Evolutionary conservation across 2,888 invertebrate genomes (phyloP), one percentile per base, ranked within the genome.

Genomic region (Platycheirus albimanus): DNA sequence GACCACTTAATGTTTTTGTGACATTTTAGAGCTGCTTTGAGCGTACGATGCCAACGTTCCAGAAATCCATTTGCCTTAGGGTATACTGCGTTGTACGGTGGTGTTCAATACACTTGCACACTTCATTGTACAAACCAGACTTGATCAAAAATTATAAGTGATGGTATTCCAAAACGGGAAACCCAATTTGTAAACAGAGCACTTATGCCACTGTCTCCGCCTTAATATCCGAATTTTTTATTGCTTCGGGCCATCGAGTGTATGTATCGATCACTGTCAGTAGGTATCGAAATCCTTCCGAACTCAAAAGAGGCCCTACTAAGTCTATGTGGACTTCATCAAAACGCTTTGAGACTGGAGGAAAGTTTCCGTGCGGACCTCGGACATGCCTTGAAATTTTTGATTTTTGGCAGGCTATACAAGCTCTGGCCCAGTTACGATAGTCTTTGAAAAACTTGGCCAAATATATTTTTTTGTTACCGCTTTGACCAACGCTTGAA

Each of bases 251-350:
- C 64, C 79, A 72, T n/a, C 56, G 43, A 0, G 72, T 58, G 15
- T 71, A 84, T 10, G 76, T 36, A 20, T 76, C 79, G 15, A 76
- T 76, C n/a, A 67, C 36, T 1, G 72, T 79, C 8, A 72, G 67
- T n/a, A 33, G 6, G 1, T 52, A 52, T n/a, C 17, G 52, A 52
- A 52, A 52, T 33, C 33, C 52, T 19, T 52, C 52, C 11, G 52
- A 33, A n/a, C 17, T 33, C 15, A 15, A n/a, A 3, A 76, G 56
- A 19, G 75, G 76, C 2, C 79, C 80, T 28, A 84, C 74, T 7
- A 84, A n/a, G 8, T 85, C 84, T 13, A 85, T 54, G 24, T 80
- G 72, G 2, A 85, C 41, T 20, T 75, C 70, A 15, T 63, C 45
- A 20, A 80, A 85, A 2, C 77, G 52, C 24, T 56, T 56, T 2